These are phyloP conservation scores for Carposina sasakii DNA, from an alignment of 1,140 invertebrate species.

Conservation along the genomic window DNA sequence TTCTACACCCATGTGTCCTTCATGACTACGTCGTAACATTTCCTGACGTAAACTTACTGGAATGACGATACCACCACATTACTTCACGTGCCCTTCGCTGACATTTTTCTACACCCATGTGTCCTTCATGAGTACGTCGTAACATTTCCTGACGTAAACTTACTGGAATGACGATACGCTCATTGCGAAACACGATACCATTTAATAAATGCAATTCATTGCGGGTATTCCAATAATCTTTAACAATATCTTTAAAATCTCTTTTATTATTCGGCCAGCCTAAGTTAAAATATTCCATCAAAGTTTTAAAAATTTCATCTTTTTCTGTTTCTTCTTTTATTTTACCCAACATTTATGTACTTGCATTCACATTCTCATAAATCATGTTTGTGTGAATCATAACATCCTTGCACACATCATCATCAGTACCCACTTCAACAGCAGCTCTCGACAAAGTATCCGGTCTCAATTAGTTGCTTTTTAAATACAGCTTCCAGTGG, in stretches of 20 bases:
- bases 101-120: conserved; percentile 39
- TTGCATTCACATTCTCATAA: background rate
- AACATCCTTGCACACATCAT: background rate
- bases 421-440: background rate
- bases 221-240: conserved; percentile 2
- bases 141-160: conserved; percentile 20
- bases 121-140: conserved; percentile 26
- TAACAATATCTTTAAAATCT: background rate
- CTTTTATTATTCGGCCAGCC: conserved; percentile 9
- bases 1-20: conserved; percentile 32
- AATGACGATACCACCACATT: conserved; percentile 43
- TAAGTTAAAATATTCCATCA: background rate
- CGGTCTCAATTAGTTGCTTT: conserved; percentile 46
- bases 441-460: conserved; percentile 8
- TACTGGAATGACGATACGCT: conserved; percentile 2
- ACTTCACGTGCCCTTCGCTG: conserved; percentile 28
- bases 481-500: conserved; percentile 53
- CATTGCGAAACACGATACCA: conserved; percentile 1
- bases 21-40: conserved; percentile 21
- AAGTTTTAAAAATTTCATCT: background rate
- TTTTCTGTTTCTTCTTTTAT: conserved; percentile 5
- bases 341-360: background rate
- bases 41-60: conserved; percentile 17
- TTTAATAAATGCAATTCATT: conserved; percentile 7
- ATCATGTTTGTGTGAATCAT: conserved; percentile 3